Conservation (phyloP, 2,888 invertebrate genomes). For the Galerucella calmariensis region DNA sequence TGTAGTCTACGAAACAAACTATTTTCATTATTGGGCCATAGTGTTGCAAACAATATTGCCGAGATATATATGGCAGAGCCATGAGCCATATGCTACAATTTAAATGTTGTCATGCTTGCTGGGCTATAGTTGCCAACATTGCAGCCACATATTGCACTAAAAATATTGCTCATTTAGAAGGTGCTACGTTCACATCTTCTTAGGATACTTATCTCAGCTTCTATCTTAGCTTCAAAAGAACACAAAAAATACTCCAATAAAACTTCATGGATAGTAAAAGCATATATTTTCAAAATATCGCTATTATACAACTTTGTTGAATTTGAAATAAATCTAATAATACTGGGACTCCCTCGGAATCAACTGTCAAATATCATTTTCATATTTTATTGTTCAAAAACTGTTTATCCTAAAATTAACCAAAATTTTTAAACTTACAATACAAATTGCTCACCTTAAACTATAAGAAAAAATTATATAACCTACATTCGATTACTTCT, state of each 20-base stretch:
- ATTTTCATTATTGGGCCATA: too few relatives aligned
- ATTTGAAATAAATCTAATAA: conserved; percentile 1
- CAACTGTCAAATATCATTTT: not conserved
- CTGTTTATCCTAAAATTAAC: not conserved
- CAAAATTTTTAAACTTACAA: not conserved
- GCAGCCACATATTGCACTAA: too few relatives aligned
- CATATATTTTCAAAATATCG: not conserved
- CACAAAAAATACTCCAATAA: not conserved
- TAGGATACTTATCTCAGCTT: too few relatives aligned
- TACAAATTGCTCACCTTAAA: not conserved
- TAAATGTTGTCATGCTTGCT: too few relatives aligned
- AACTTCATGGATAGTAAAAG: not conserved
- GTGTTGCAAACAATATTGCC: too few relatives aligned
- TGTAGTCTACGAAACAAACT: too few relatives aligned
- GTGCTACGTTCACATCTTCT: too few relatives aligned
- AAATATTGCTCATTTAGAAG: too few relatives aligned
- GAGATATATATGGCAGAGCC: too few relatives aligned
- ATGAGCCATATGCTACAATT: too few relatives aligned
- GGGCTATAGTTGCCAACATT: too few relatives aligned
- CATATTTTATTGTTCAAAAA: not conserved
- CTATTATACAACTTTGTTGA: not conserved
- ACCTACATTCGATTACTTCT: not conserved
- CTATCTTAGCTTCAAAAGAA: too few relatives aligned
- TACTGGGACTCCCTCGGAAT: not conserved
- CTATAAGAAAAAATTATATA: not conserved